These are phyloP conservation scores for Cossypha polioptera DNA, from an alignment of 2,797 vertebrate species.

Conservation along the genomic window DNA sequence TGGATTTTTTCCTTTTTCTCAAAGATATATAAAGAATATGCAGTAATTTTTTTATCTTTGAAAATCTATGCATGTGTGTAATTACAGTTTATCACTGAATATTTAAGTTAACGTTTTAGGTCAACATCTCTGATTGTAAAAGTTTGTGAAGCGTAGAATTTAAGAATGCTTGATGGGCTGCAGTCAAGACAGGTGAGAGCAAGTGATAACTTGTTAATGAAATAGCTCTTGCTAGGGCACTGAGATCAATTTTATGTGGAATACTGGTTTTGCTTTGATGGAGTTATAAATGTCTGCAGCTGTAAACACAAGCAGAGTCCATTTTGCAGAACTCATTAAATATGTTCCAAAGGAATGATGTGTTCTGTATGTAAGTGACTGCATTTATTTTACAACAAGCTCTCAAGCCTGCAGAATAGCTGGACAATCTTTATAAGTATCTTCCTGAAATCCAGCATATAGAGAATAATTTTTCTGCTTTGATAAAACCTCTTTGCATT, in stretches of 20 bases:
- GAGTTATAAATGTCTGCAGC: not conserved
- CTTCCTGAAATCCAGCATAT: not conserved
- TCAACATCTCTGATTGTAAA: not conserved
- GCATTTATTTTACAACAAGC: not conserved
- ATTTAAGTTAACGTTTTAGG: not conserved
- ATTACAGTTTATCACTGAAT: not conserved
- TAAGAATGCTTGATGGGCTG: not conserved
- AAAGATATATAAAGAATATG: not conserved
- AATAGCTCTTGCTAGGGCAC: not conserved
- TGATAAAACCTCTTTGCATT: not conserved
- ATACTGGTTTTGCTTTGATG: slow-evolving; percentile 13
- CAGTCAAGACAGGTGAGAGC: not conserved
- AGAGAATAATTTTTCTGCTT: not conserved
- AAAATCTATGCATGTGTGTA: not conserved
- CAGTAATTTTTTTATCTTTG: not conserved
- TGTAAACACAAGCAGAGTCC: not conserved
- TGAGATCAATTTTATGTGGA: not conserved
- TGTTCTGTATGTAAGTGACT: not conserved
- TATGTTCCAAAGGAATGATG: not conserved
- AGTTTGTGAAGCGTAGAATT: not conserved
- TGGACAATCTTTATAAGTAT: not conserved
- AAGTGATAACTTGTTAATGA: not conserved
- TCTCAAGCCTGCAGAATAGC: not conserved
- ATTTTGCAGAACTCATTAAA: not conserved
- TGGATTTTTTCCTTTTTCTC: not conserved